Evolutionary conservation across 2,888 invertebrate species (phyloP), one percentile per base, ranked within the genome.

Genomic region (Gonocerus acuteangulatus): DNA sequence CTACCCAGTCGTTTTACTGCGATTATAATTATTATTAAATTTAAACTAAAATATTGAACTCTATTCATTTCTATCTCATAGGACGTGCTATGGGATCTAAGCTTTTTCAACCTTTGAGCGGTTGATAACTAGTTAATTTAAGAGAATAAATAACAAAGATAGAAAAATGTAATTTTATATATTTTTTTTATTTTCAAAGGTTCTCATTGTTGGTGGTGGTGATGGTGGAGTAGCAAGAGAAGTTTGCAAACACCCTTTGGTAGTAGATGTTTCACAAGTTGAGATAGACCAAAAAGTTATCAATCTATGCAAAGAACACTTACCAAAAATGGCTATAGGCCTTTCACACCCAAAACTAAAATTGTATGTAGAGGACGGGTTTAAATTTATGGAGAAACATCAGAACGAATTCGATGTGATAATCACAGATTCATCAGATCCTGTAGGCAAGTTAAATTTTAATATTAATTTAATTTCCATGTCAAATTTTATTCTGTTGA

Each of bases 401-500:
- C 79, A 80, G 61, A 80, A 83, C 42, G 85, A 89, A 74, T 99
- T 93, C 74, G 99, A 99, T 76, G 91, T 99, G 45, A 95, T 99
- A 67, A 95, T 99, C 60, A 99, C 97, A 0, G 99, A 99, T 74
- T 95, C 95, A 66, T 95, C 95, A 42, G 99, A 99, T 78, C 97
- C 97, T 0, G 81, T 96, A 23, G 97, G 96, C 79, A 71, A 72
- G 71, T 67, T 32, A 9, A 11, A 9, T 11, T 32, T 32, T n/a
- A n/a, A n/a, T n/a, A n/a, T n/a, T n/a, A n/a, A n/a, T n/a, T n/a
- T n/a, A n/a, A n/a, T n/a, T n/a, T n/a, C n/a, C n/a, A n/a, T n/a
- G n/a, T n/a, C n/a, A n/a, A n/a, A n/a, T n/a, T n/a, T n/a, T n/a
- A n/a, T n/a, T n/a, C n/a, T n/a, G n/a, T n/a, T n/a, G n/a, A n/a